Conservation (phyloP, 2,797 vertebrate genomes). For the Tarsius wallacei region DNA sequence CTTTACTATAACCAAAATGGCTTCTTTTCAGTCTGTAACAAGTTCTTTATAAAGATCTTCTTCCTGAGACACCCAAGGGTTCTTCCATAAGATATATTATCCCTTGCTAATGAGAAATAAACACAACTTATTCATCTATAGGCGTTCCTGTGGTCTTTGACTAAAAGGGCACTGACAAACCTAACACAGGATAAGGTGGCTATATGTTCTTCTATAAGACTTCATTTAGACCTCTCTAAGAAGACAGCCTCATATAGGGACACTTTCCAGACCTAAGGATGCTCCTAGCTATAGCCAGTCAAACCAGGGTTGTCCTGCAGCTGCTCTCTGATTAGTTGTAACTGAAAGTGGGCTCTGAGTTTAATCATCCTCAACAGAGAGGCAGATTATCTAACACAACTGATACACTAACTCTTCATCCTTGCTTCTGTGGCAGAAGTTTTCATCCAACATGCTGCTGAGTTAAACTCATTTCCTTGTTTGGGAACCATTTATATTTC, state of each 20-base stretch:
- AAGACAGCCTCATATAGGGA: neutral
- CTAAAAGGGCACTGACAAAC: neutral
- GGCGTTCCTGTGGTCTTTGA: neutral
- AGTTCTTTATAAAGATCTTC: neutral
- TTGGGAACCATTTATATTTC: neutral
- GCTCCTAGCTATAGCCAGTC: neutral
- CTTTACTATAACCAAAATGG: too few species aligned
- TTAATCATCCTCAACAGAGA: neutral
- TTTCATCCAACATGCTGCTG: neutral
- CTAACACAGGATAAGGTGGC: neutral
- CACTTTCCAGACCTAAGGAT: neutral
- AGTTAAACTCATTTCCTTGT: neutral
- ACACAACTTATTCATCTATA: neutral
- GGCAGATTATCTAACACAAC: neutral
- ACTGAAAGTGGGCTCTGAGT: neutral
- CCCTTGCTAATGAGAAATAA: neutral
- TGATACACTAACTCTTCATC: neutral
- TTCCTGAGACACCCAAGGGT: neutral
- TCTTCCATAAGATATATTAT: neutral
- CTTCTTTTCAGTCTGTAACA: too few species aligned
- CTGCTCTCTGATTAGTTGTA: neutral
- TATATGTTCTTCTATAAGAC: neutral
- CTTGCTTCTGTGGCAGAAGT: neutral
- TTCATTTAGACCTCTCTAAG: neutral
- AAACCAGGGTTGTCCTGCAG: neutral